Evolutionary conservation across 2,113 vertebrate species (phyloP).

Genomic region (Turnix velox): DNA sequence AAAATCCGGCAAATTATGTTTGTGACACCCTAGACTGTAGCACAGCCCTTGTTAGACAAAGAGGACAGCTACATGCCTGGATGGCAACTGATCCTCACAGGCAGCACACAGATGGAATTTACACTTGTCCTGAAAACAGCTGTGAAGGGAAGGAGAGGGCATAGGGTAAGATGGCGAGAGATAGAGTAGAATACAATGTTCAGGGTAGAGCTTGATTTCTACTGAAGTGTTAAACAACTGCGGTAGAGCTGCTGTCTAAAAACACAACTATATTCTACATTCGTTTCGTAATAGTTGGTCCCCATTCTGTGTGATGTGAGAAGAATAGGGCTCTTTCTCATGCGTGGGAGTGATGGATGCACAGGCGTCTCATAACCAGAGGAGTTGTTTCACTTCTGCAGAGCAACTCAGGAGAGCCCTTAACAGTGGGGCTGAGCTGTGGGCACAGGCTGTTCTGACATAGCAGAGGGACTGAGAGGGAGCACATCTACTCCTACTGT

Average conservation of each 20-base stretch:
- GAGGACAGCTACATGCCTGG: no score
- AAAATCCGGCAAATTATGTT: not conserved
- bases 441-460: not conserved
- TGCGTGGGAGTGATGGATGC: not conserved
- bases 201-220: not conserved
- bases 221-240: not conserved
- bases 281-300: not conserved
- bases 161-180: not conserved
- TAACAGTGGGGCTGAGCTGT: no score
- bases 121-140: not conserved
- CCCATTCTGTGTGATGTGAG: not conserved
- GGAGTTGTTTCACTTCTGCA: not conserved
- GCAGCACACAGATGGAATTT: not conserved
- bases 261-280: not conserved
- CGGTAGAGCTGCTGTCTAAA: no score
- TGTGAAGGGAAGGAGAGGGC: not conserved
- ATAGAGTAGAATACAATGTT: not conserved
- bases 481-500: not conserved
- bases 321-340: no score
- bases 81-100: no score
- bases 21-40: not conserved
- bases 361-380: not conserved
- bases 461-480: not conserved
- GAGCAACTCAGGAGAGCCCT: not conserved
- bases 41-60: no score